Conservation (phyloP, 2,797 vertebrate species). For the Hydrolagus colliei region DNA sequence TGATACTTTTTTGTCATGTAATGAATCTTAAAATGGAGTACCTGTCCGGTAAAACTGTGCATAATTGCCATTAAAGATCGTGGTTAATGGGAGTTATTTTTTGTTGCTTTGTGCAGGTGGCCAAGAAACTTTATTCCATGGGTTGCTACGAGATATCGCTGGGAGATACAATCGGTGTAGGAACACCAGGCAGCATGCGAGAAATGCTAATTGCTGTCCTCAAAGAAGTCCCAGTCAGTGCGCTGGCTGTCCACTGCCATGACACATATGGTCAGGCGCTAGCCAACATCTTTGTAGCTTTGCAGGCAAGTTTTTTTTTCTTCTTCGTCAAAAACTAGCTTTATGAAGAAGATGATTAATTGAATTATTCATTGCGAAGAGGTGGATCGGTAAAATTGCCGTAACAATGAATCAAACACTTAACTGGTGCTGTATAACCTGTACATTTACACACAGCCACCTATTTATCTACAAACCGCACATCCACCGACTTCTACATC, state of each 20-base stretch:
- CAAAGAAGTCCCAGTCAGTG: slow-evolving; percentile 73
- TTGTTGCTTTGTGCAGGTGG: slow-evolving; percentile 56
- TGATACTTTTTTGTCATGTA: neutral
- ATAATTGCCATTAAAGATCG: neutral
- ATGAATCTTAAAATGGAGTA: neutral
- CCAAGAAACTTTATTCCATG: slow-evolving; percentile 84
- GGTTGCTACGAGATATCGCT: slow-evolving; percentile 96
- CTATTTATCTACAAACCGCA: no score
- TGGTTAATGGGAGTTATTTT: neutral
- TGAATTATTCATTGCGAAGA: neutral
- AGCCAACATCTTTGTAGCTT: slow-evolving; percentile 83
- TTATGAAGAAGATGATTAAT: neutral
- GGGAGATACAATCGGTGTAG: slow-evolving; percentile 89
- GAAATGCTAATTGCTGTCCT: slow-evolving; percentile 77
- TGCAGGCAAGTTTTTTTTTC: slow-evolving; percentile 66
- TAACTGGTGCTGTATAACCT: neutral
- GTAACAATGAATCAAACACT: neutral
- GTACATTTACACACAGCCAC: no score
- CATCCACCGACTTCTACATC: no score
- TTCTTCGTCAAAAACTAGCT: no score
- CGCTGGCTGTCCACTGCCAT: slow-evolving; percentile 90
- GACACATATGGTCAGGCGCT: slow-evolving; percentile 95
- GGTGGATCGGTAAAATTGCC: neutral
- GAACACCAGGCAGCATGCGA: slow-evolving; percentile 80
- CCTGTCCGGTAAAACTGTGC: neutral